These are phyloP conservation scores for Drosophila acutilabella DNA, from an alignment of 2,888 invertebrate species.

Conservation along the genomic window DNA sequence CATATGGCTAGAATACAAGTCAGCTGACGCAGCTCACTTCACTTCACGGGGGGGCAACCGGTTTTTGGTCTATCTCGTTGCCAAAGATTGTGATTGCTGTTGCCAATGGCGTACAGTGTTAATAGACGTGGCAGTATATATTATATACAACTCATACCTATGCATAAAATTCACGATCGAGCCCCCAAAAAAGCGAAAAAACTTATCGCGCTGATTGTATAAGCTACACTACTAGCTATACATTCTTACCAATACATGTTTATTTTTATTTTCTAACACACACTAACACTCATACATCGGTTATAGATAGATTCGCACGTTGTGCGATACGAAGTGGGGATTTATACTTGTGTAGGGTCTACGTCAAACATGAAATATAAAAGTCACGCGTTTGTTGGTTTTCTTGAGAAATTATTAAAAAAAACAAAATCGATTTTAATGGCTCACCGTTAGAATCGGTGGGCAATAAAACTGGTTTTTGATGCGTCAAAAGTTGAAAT, in stretches of 20 bases:
- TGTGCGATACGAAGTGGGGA: constrained; percentile 11
- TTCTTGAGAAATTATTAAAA: constrained; percentile 18
- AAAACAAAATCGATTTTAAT: constrained; percentile 13
- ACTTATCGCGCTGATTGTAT: constrained; percentile 68
- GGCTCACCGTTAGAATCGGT: constrained; percentile 10
- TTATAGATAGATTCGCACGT: constrained; percentile 50
- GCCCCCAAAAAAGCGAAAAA: constrained; percentile 65
- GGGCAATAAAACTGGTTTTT: constrained; percentile 48
- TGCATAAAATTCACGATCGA: constrained; percentile 53
- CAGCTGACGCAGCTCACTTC: constrained; percentile 56
- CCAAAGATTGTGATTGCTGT: constrained; percentile 55
- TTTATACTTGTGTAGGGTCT: constrained; percentile 4
- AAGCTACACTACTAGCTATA: constrained; percentile 26
- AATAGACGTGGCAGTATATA: constrained; percentile 54
- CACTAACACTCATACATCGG: not conserved
- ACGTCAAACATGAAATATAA: constrained; percentile 20
- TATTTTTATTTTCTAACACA: not conserved
- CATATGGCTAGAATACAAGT: constrained; percentile 63
- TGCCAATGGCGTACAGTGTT: constrained; percentile 59
- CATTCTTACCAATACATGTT: not conserved
- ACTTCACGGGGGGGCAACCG: constrained; percentile 42
- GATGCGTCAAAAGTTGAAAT: constrained; percentile 12
- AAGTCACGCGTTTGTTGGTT: constrained; percentile 55
- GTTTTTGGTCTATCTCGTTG: constrained; percentile 42
- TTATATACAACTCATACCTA: not conserved